A percentile compares a stretch with the other conserved stretches of the same genome.
Conservation (phyloP, 2,113 vertebrate species). For the Chelonoidis abingdonii region DNA sequence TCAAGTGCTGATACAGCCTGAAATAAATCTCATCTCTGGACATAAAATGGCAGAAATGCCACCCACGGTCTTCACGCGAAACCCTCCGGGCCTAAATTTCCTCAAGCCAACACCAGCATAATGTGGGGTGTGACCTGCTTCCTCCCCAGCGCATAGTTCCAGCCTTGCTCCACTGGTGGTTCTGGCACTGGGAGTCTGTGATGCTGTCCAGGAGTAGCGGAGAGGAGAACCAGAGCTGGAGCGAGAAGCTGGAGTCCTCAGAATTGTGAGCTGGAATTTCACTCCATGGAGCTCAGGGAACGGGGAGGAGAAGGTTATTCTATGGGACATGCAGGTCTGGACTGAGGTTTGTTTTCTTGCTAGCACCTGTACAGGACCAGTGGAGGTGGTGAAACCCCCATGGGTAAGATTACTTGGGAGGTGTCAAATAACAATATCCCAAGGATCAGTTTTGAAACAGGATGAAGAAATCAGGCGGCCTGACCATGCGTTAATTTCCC, state of each 20-base stretch:
- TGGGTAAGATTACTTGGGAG: no score
- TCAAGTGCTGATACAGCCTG: background rate
- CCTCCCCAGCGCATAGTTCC: background rate
- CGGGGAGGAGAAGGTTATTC: background rate
- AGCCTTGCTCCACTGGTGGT: background rate
- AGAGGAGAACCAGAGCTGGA: background rate
- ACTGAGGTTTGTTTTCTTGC: background rate
- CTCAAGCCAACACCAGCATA: background rate
- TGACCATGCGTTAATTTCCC: background rate
- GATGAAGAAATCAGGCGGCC: background rate
- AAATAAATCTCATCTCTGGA: accelerated
- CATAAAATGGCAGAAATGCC: background rate
- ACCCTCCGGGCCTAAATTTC: background rate
- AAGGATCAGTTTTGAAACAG: background rate
- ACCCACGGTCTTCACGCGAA: background rate
- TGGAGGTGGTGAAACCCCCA: background rate
- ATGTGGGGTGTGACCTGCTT: background rate
- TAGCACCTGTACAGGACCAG: background rate
- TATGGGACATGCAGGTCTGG: background rate
- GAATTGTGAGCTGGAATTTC: background rate
- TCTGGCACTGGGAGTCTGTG: background rate
- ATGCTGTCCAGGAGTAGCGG: background rate
- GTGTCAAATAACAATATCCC: background rate
- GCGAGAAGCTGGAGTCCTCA: background rate
- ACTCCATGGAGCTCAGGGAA: background rate